These are phyloP conservation scores for Benthosema pterotum DNA, from an alignment of 2,797 vertebrate species.

Conservation along the genomic window DNA sequence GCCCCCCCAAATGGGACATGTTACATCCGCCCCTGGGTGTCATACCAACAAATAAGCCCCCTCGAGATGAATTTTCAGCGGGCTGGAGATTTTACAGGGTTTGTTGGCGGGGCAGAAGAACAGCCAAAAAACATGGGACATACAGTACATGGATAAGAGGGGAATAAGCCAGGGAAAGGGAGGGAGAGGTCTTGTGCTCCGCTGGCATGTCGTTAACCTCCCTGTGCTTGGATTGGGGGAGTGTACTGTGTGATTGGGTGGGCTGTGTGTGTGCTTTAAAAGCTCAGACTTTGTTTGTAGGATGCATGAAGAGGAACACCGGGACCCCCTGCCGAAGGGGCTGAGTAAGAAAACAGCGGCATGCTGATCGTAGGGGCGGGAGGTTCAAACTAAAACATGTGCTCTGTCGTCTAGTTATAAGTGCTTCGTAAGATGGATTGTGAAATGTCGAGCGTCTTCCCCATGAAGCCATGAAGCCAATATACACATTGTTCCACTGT, in stretches of 20 bases:
- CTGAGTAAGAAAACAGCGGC: slow-evolving; percentile 78
- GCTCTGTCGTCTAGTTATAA: slow-evolving; percentile 53
- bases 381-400: slow-evolving; percentile 69
- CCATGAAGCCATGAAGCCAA: no score
- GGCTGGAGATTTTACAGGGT: not conserved
- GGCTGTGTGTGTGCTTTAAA: slow-evolving; percentile 70
- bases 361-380: slow-evolving; percentile 55
- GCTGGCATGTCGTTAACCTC: slow-evolving; percentile 83
- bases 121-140: not conserved
- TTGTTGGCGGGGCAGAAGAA: not conserved
- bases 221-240: slow-evolving; percentile 57
- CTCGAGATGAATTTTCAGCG: not conserved
- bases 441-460: no score
- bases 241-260: slow-evolving; percentile 5
- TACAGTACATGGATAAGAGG: slow-evolving; percentile 7
- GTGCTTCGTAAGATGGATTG: not conserved
- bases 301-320: slow-evolving; percentile 72
- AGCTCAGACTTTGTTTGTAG: slow-evolving; percentile 74
- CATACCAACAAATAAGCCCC: not conserved
- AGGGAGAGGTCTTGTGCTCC: slow-evolving; percentile 69
- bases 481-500: no score
- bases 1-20: no score
- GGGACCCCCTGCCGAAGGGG: slow-evolving; percentile 66
- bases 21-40: no score
- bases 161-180: slow-evolving; percentile 39